Evolutionary conservation across 1,140 invertebrate species (phyloP).

Genomic region (Araneus ventricosus): DNA sequence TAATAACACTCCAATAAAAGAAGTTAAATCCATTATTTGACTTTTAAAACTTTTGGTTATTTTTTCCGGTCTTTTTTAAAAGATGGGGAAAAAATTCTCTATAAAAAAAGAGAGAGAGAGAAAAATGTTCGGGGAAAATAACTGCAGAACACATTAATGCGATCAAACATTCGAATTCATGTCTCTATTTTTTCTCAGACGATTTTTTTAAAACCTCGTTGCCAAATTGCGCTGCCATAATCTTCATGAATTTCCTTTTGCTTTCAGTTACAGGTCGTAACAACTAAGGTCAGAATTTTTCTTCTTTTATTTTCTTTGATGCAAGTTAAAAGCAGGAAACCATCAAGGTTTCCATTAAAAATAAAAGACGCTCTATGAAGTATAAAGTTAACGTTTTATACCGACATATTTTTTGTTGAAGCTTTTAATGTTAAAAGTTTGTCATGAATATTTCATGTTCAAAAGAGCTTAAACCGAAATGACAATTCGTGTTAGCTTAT

Average conservation of each 20-base stretch:
- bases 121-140: not conserved
- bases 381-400: not conserved
- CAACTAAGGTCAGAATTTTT: not conserved
- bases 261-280: slow-evolving; percentile 12
- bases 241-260: not conserved
- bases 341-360: not conserved
- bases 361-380: not conserved
- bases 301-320: not conserved
- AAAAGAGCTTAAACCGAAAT: not conserved
- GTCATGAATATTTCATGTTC: not conserved
- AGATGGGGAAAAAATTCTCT: not conserved
- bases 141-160: slow-evolving; percentile 4
- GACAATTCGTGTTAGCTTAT: not conserved
- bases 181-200: not conserved
- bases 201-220: not conserved
- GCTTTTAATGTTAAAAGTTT: slow-evolving; percentile 10
- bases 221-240: not conserved
- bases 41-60: not conserved
- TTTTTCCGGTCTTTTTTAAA: not conserved
- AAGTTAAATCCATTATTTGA: slow-evolving; percentile 26
- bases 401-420: not conserved
- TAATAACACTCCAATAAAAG: slow-evolving; percentile 16
- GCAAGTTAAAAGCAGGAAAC: not conserved
- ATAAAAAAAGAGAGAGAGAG: not conserved
- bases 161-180: slow-evolving; percentile 9